These are phyloP conservation scores for Sycophaga agraensis DNA, from an alignment of 1,140 invertebrate genomes.

Conservation along the genomic window DNA sequence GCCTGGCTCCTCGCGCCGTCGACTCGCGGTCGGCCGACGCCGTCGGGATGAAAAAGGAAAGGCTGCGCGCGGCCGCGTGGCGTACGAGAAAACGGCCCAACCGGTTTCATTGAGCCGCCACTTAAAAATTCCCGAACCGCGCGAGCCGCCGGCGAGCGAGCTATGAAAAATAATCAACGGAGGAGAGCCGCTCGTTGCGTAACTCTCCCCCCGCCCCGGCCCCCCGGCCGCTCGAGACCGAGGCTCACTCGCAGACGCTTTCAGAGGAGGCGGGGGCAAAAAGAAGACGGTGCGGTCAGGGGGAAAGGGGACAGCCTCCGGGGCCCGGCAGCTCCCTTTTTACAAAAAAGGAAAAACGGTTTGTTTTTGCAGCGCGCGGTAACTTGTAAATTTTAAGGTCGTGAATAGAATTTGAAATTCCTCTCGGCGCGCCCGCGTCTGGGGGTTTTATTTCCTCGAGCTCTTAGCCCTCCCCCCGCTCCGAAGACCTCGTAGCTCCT, in stretches of 20 bases:
- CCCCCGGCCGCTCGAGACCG: no score
- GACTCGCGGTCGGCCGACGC: neutral
- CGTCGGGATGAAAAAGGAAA: neutral
- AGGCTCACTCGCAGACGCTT: no score
- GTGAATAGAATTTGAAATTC: conserved; percentile 8
- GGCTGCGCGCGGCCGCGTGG: no score
- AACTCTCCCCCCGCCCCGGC: conserved; percentile 39
- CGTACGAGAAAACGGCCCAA: conserved; percentile 30
- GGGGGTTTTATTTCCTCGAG: no score
- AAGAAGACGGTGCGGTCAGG: conserved; percentile 19
- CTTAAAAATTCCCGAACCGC: conserved; percentile 46
- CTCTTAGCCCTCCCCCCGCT: no score
- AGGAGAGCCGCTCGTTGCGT: conserved; percentile 40
- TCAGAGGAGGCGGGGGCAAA: neutral
- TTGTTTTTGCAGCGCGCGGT: conserved; percentile 6
- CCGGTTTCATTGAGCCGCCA: conserved; percentile 51
- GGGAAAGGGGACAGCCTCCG: neutral
- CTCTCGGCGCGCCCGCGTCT: no score
- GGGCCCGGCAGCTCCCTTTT: no score
- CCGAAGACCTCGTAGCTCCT: no score
- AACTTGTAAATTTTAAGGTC: conserved; percentile 4
- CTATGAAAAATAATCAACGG: conserved; percentile 51
- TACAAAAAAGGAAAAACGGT: conserved; percentile 6
- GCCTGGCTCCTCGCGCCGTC: no score
- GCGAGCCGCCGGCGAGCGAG: conserved; percentile 15